Evolutionary conservation across 2,888 invertebrate genomes (phyloP), one percentile per base, ranked within the genome.

Genomic region (Chymomyza procnemis): DNA sequence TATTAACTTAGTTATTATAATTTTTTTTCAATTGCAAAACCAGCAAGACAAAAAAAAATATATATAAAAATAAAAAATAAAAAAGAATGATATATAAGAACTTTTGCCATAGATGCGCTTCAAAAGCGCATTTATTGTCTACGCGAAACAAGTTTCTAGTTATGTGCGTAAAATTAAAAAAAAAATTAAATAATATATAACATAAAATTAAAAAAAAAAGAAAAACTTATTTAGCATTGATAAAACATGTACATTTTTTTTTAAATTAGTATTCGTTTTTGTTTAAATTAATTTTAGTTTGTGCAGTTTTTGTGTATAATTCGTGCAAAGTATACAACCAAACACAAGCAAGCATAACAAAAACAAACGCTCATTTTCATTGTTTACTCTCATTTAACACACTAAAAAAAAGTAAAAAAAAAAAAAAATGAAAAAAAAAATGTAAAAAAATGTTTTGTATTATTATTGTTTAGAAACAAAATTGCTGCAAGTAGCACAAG

Each of bases 301-400:
- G 79, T 72, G 68, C 41, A 68, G 41, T 71, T 80, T 72, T 83
- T 81, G 81, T 81, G 81, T 81, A 86, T 86, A 81, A 86, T 81
- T 81, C 86, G 86, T 84, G 81, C 85, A 41, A 12, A 41, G 64
- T 19, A 21, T 14, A 54, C n/a, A n/a, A n/a, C 8, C 67, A 50
- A 19, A 66, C 67, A 50, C 4, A 66, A 78, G 67, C 63, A 59
- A 78, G 69, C 66, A 14, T 21, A 73, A 19, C 21, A 47, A 59
- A 52, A 73, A 19, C 21, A 47, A 59, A 52, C 71, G 41, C 55
- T 74, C 64, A 69, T 68, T 66, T 48, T n/a, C 16, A 64, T 66
- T 69, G 34, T 59, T 57, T 66, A 66, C 55, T 61, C 48, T 61
- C 16, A 48, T 69, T 54, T 50, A 55, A 56, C 14, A 14, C 9